Evolutionary conservation across 2,888 invertebrate genomes (phyloP).

Genomic region (Acrocyrtus sp.): DNA sequence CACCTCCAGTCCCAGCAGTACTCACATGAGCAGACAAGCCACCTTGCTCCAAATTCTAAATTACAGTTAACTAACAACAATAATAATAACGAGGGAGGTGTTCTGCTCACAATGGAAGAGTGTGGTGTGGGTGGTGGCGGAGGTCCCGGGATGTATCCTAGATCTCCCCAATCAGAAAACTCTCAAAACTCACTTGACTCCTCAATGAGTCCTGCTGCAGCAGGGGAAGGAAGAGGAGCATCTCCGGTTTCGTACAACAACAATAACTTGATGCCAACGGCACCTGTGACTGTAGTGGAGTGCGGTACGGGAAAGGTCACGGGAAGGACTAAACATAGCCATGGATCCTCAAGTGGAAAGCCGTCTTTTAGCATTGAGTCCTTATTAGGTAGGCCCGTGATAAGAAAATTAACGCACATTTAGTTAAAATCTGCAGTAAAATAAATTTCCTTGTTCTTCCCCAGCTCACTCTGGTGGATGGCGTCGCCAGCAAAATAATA

Average conservation of each 20-base stretch:
- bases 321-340: slow-evolving; percentile 68
- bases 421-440: neutral
- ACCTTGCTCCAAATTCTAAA: neutral
- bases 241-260: neutral
- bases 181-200: slow-evolving; percentile 12
- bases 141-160: neutral
- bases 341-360: neutral
- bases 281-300: too few species aligned
- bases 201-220: neutral
- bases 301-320: slow-evolving; percentile 6
- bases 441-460: slow-evolving; percentile 13
- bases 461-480: slow-evolving; percentile 28
- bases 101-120: slow-evolving; percentile 14
- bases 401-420: slow-evolving; percentile 5
- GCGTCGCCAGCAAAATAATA: slow-evolving; percentile 22
- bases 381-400: slow-evolving; percentile 76
- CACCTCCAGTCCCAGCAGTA: too few species aligned
- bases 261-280: slow-evolving; percentile 3
- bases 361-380: slow-evolving; percentile 87
- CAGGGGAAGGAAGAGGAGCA: neutral
- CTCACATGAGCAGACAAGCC: neutral
- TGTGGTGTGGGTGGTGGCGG: slow-evolving; percentile 8
- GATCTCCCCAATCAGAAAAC: slow-evolving; percentile 8
- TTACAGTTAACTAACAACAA: neutral
- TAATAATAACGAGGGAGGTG: neutral